phyloP scores from a whole-genome alignment of 1,140 invertebrate genomes.

The Dinothrombium tinctorium region DNA sequence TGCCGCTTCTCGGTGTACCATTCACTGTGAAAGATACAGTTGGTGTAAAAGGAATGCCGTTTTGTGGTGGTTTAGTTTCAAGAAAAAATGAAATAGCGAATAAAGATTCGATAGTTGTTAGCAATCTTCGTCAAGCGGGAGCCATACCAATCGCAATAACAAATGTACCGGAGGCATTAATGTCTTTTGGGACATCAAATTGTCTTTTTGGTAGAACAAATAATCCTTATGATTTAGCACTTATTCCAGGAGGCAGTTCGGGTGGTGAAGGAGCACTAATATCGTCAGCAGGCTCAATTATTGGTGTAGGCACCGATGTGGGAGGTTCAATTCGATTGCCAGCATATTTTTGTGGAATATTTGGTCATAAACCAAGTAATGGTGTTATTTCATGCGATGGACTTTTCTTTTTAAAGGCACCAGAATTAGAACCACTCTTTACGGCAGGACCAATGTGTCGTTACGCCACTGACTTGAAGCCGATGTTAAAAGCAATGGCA shows the following conservation, averaged over 20 bases:
- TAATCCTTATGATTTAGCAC: constrained; percentile 68
- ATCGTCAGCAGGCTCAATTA: constrained; percentile 46
- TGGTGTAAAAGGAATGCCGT: constrained; percentile 9
- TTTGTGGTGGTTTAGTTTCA: neutral
- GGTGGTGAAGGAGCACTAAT: constrained; percentile 29
- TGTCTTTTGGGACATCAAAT: constrained; percentile 68
- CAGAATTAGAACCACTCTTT: constrained; percentile 40
- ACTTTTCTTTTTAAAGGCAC: constrained; percentile 29
- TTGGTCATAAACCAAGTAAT: constrained; percentile 46
- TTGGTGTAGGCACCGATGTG: constrained; percentile 59
- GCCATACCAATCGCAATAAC: constrained; percentile 45
- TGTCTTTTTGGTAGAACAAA: constrained; percentile 55
- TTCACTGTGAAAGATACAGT: constrained; percentile 15
- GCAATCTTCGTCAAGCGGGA: constrained; percentile 36
- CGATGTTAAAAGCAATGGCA: constrained; percentile 44
- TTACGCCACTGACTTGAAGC: constrained; percentile 54
- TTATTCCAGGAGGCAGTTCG: constrained; percentile 43
- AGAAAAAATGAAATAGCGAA: constrained; percentile 29
- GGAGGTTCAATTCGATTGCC: constrained; percentile 60
- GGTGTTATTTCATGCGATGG: constrained; percentile 12
- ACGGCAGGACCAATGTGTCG: constrained; percentile 70
- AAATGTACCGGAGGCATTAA: constrained; percentile 58
- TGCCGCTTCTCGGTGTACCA: constrained; percentile 9
- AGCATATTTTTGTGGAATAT: constrained; percentile 59
- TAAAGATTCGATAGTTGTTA: constrained; percentile 45